A percentile compares a stretch with the other conserved stretches of the same genome.
Evolutionary conservation across 2,888 invertebrate species (phyloP).

Genomic region (Parapristionchus giblindavisi): DNA sequence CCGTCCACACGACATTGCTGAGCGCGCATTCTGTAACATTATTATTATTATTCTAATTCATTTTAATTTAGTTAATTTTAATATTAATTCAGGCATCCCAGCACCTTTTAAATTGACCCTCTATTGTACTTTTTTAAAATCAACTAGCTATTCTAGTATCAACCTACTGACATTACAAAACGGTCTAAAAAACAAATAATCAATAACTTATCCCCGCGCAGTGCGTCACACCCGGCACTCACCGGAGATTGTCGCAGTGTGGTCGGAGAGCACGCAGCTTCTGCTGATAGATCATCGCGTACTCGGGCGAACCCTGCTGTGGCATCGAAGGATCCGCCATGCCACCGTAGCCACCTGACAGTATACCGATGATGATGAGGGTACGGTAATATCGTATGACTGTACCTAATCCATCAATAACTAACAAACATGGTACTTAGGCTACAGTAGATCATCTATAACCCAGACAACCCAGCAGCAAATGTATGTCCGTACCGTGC

Average conservation of each 20-base stretch:
- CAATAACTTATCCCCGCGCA: not conserved
- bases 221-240: not conserved
- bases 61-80: too few relatives aligned
- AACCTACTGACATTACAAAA: not conserved
- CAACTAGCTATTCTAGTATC: not conserved
- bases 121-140: not conserved
- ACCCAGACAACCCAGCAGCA: not conserved
- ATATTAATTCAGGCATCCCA: not conserved
- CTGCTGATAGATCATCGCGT: conserved; percentile 46
- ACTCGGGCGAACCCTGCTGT: conserved; percentile 1
- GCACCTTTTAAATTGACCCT: not conserved
- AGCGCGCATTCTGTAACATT: conserved; percentile 46
- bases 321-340: not conserved
- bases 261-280: conserved; percentile 47
- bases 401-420: not conserved
- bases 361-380: conserved; percentile 5
- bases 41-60: too few relatives aligned
- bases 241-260: conserved; percentile 51
- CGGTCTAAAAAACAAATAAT: too few relatives aligned
- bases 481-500: not conserved
- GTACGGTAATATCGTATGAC: too few relatives aligned
- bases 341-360: not conserved
- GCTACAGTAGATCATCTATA: not conserved
- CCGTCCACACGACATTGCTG: conserved; percentile 34
- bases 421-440: not conserved